Base-by-base conservation (phyloP, 2,888 invertebrate genomes). In the Drosophila flavopinicola region DNA sequence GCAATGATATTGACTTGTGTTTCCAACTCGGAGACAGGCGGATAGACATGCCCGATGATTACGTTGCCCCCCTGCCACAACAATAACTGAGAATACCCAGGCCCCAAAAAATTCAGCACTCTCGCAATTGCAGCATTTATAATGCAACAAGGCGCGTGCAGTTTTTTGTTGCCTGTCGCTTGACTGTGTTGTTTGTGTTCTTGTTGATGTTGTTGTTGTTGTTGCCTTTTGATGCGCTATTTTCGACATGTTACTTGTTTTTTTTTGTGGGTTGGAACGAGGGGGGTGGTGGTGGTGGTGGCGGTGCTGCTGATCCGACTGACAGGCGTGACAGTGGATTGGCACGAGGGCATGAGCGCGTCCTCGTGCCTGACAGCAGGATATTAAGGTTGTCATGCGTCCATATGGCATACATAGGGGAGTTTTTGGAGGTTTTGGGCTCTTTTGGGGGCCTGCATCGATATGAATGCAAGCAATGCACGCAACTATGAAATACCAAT, bases 41-140 rank as follows among this genome's bases (percentile, higher is more conserved):
- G 59, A 27, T 13, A 42, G 58, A 44, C 66, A 32, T 9, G 44
- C 25, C 35, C 5, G 59, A 53, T 25, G 30, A 47, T 52, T 53
- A 39, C 27, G 32, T 38, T 38, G 65, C 72, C 63, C 24, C 72
- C 63, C 24, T 69, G 65, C 27, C 56, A 48, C 60, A 49, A 61
- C 60, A 61, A 41, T 27, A 49, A 25, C 33, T n/a, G n/a, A n/a
- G n/a, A n/a, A 17, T 25, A 23, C 23, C 30, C 39, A 52, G 35
- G 30, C 10, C 32, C 7, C 13, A 6, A 15, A 41, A 39, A 44
- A 29, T 61, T 59, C 66, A 70, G 82, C 82, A 82, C 82, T 82
- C 76, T 63, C 53, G 59, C 71, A 82, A 80, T 85, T 80, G 80
- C 85, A 49, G 52, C 66, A 85, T 85, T 82, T 82, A 82, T 82